Evolutionary conservation across 1,140 invertebrate genomes (phyloP).

Genomic region (Acromyrmex heyeri): DNA sequence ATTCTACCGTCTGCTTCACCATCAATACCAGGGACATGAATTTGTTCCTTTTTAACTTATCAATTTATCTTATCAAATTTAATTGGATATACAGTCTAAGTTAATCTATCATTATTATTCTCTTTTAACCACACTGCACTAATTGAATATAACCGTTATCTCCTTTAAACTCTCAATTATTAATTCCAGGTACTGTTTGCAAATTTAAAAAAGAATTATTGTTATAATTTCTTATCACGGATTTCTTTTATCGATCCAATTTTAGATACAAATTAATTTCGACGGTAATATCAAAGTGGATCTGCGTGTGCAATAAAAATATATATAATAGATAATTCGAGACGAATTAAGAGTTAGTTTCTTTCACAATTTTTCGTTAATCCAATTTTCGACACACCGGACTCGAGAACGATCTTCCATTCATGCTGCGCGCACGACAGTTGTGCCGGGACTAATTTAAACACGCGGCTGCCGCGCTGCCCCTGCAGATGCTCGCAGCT

Average conservation of each 20-base stretch:
- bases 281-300: not conserved
- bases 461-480: conserved; percentile 84
- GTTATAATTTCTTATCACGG: not conserved
- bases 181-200: not conserved
- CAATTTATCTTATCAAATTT: conserved; percentile 16
- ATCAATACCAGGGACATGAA: conserved; percentile 17
- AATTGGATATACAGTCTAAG: not conserved
- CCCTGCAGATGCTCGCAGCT: conserved; percentile 80
- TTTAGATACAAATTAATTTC: not conserved
- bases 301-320: not conserved
- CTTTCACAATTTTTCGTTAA: conserved; percentile 41
- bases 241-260: not conserved
- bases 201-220: not conserved
- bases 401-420: conserved; percentile 29
- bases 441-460: conserved; percentile 86
- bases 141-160: not conserved
- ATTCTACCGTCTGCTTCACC: not conserved
- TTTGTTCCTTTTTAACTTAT: not conserved
- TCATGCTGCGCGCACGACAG: conserved; percentile 84
- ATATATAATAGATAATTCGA: not conserved
- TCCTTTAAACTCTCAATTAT: conserved; percentile 4
- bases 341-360: not conserved
- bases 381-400: conserved; percentile 19
- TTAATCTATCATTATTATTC: conserved; percentile 44
- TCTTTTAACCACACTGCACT: not conserved